Conservation (phyloP, 2,113 vertebrate genomes). For the Rousettus leschenaultii region DNA sequence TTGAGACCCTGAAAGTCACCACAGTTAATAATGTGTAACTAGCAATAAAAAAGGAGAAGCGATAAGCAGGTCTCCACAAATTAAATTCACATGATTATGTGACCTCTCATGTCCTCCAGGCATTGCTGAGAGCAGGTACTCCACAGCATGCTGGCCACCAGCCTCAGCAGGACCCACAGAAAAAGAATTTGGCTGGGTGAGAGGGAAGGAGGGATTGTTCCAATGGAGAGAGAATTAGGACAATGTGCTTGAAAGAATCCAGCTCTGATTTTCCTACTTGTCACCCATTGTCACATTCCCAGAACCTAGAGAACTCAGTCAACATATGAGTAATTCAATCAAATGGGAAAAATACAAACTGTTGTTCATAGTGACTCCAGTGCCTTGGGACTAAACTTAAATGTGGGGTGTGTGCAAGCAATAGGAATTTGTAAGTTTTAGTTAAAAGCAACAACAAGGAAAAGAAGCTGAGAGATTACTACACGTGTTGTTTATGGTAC, state of each 20-base stretch:
- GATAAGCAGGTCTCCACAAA: slow-evolving; percentile 85
- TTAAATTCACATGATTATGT: slow-evolving; percentile 92
- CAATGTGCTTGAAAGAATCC: slow-evolving; percentile 60
- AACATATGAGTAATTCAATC: slow-evolving; percentile 59
- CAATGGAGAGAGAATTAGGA: not conserved
- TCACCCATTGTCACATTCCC: slow-evolving; percentile 64
- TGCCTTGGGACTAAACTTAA: slow-evolving; percentile 50
- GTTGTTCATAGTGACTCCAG: slow-evolving; percentile 57
- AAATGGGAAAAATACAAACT: slow-evolving; percentile 54
- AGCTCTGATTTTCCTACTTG: slow-evolving; percentile 64
- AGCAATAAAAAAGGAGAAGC: slow-evolving; percentile 80
- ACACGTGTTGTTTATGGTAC: not conserved
- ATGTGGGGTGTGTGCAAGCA: not conserved
- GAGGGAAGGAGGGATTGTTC: not conserved
- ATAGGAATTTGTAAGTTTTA: not conserved
- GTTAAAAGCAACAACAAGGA: not conserved
- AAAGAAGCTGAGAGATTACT: not conserved
- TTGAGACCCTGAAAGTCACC: slow-evolving; percentile 82
- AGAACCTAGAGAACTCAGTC: slow-evolving; percentile 63
- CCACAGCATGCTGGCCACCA: slow-evolving; percentile 82
- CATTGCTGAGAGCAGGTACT: slow-evolving; percentile 81
- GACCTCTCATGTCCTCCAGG: slow-evolving; percentile 82
- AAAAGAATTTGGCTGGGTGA: slow-evolving; percentile 83
- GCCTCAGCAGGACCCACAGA: slow-evolving; percentile 86
- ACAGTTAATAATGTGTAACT: slow-evolving; percentile 88